A percentile compares a stretch with the other conserved stretches of the same genome.
phyloP scores from a whole-genome alignment of 2,888 invertebrate species.

The Melikaiella ostensackeni region DNA sequence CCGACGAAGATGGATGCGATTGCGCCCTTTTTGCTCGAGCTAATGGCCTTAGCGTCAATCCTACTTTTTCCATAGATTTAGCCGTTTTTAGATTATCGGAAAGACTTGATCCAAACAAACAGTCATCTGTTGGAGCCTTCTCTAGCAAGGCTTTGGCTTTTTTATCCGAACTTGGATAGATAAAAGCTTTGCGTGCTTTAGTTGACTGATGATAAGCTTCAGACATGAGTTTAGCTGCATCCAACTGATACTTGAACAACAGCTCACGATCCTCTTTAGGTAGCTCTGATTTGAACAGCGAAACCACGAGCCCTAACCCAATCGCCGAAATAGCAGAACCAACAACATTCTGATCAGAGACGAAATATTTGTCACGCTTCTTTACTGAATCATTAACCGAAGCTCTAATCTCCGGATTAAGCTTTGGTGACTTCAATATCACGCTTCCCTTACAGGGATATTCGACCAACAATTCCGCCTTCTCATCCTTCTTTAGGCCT shows the following conservation, averaged over 20 bases:
- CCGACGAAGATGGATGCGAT: no score
- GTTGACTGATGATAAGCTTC: background rate
- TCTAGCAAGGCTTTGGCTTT: slow-evolving; percentile 20
- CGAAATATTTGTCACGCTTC: background rate
- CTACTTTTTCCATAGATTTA: slow-evolving; percentile 11
- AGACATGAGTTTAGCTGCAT: background rate
- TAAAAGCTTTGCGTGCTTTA: background rate
- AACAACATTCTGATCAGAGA: background rate
- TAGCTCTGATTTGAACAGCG: no score
- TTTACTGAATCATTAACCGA: background rate
- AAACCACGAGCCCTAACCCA: no score
- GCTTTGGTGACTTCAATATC: background rate
- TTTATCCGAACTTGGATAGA: slow-evolving; percentile 8
- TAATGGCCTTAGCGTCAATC: no score
- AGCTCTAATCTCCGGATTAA: slow-evolving; percentile 15
- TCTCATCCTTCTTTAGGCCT: slow-evolving; percentile 15
- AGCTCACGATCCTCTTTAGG: background rate
- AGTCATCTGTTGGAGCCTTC: background rate
- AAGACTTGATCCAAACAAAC: slow-evolving; percentile 28
- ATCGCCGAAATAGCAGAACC: background rate
- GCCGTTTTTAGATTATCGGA: slow-evolving; percentile 10
- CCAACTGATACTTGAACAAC: background rate
- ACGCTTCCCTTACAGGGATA: background rate
- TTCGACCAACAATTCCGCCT: background rate
- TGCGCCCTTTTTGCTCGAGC: no score